These are phyloP conservation scores for Pteruthius melanotis DNA, from an alignment of 2,113 vertebrate genomes.

Conservation along the genomic window DNA sequence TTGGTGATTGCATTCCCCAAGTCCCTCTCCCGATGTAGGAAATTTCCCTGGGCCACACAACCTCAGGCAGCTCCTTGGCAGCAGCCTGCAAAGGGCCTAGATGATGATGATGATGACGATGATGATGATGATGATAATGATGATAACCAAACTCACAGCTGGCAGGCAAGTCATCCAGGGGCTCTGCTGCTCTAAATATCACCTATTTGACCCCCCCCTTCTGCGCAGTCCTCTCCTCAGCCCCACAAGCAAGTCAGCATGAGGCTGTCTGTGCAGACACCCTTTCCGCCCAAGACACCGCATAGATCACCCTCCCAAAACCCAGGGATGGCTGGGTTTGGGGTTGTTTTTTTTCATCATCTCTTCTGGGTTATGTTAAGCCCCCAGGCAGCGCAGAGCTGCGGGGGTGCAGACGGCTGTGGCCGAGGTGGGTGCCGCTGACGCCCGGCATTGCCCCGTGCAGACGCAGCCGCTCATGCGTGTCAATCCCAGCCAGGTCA, in stretches of 20 bases:
- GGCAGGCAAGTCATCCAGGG: not conserved
- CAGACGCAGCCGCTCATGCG: not conserved
- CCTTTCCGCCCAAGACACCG: not conserved
- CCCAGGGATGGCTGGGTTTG: fast-evolving
- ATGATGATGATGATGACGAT: no score
- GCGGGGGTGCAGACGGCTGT: fast-evolving
- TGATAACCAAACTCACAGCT: not conserved
- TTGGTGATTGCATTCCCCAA: not conserved
- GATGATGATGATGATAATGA: no score
- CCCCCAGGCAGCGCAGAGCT: not conserved
- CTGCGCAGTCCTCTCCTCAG: not conserved
- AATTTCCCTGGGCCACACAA: not conserved
- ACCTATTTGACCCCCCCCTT: not conserved
- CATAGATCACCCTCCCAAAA: not conserved
- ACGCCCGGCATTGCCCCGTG: fast-evolving
- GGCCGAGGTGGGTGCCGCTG: not conserved
- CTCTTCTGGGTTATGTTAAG: not conserved
- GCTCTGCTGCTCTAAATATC: not conserved
- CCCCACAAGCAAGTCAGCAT: fast-evolving
- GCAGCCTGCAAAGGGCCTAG: not conserved
- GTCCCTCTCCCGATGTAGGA: fast-evolving
- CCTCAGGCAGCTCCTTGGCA: not conserved
- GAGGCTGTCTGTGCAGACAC: not conserved
- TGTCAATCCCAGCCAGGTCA: conserved; percentile 30
- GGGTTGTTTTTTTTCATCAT: fast-evolving